Base-by-base conservation (phyloP, 2,113 vertebrate genomes). In the Riparia riparia region DNA sequence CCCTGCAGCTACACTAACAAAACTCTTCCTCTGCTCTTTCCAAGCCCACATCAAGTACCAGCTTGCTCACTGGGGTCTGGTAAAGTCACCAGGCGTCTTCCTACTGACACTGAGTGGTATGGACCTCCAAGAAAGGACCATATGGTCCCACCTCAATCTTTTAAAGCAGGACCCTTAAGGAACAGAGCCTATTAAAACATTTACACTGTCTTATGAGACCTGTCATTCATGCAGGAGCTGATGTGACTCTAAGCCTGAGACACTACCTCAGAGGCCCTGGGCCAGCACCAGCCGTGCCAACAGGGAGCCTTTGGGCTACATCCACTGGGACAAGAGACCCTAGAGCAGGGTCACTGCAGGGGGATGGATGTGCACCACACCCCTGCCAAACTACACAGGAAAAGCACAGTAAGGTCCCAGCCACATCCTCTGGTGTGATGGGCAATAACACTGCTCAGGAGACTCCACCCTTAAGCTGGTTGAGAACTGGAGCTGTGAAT, bases 401-500 rank as follows among this genome's bases (percentile, higher is more conserved):
- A 95, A 93, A 94, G 64, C 86, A 69, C 56, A 50, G 72, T 32
- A 74, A 94, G 90, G 69, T 49, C 65, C 80, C 79, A 64, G 82
- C 95, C 95, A 96, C 96, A 97, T 96, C 92, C 95, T 82, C 79
- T 90, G 82, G 93, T 1, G 0, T 24, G 72, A 86, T 24, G 39
- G 95, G 90, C 88, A 95, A 19, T 74, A 96, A 86, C 85, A 73
- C 24, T 6, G 57, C 77, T 93, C 54, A 50, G 83, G 53, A 94
- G 72, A 79, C 96, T 93, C 82, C 95, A 92, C 96, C 96, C 92
- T 89, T 58, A 68, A 53, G 37, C 50, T 79, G 72, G 82, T 45
- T 69, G 37, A 90, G 84, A 76, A 63, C 45, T 6, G 29, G 10
- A 94, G 56, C 61, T 58, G 37, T 74, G 53, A 89, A 89, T 89